A percentile compares a stretch with the other conserved stretches of the same genome.
These are phyloP conservation scores for Equus quagga DNA, from an alignment of 2,113 vertebrate species.

Conservation along the genomic window DNA sequence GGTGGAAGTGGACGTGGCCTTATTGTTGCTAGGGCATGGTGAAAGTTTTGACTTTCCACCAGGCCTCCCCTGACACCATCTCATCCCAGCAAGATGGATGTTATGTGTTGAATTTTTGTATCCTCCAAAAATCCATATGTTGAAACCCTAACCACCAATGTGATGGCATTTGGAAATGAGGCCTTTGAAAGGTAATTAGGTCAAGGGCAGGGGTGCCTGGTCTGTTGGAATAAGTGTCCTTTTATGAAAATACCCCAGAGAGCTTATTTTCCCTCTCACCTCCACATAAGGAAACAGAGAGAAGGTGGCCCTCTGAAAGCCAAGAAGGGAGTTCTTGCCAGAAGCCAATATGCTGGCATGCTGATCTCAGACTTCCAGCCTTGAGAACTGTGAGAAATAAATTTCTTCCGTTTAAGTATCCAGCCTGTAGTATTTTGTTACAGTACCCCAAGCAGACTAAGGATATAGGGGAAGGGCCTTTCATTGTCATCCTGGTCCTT, in stretches of 20 bases:
- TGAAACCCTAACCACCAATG: not conserved
- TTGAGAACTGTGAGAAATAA: not conserved
- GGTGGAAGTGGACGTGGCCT: not conserved
- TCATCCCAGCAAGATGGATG: not conserved
- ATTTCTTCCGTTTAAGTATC: not conserved
- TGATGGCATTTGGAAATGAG: not conserved
- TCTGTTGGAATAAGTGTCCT: not conserved
- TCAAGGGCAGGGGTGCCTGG: not conserved
- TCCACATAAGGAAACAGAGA: not conserved
- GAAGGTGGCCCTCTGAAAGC: not conserved
- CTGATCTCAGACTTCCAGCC: not conserved
- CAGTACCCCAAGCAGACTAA: not conserved
- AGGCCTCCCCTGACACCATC: not conserved
- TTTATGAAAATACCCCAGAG: not conserved
- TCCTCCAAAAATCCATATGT: not conserved
- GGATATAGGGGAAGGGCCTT: too few species aligned
- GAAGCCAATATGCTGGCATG: not conserved
- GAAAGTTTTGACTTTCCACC: not conserved
- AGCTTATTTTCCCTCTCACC: not conserved
- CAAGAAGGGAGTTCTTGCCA: not conserved
- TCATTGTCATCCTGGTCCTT: not conserved
- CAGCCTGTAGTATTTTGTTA: not conserved
- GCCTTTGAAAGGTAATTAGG: not conserved
- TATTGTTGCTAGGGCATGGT: not conserved
- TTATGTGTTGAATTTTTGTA: not conserved